Conservation (phyloP, 2,113 vertebrate genomes). For the Lipophrys pholis region DNA sequence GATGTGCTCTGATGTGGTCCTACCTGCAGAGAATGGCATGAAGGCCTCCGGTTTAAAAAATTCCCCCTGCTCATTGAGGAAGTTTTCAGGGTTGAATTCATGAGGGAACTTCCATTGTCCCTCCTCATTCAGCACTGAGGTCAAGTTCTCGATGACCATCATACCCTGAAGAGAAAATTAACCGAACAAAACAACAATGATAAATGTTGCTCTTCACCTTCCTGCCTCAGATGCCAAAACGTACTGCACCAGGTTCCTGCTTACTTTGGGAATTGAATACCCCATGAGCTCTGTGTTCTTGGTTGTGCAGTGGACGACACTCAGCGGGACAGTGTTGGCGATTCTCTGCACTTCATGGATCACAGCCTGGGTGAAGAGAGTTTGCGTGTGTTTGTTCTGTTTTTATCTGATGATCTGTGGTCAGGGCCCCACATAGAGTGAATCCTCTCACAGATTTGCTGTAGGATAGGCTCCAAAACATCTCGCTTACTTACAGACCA, state of each 20-base stretch:
- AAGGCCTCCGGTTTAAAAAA: constrained; percentile 79
- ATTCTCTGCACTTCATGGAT: constrained; percentile 79
- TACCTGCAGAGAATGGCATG: constrained; percentile 74
- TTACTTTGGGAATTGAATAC: constrained; percentile 77
- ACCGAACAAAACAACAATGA: neutral
- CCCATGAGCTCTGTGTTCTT: constrained; percentile 76
- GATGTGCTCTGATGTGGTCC: neutral
- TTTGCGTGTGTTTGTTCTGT: too few relatives aligned
- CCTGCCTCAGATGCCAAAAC: neutral
- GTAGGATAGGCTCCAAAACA: too few relatives aligned
- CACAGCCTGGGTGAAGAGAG: constrained; percentile 63
- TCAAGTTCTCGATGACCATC: constrained; percentile 68
- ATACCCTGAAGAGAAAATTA: constrained; percentile 62
- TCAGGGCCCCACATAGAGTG: neutral
- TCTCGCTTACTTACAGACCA: too few relatives aligned
- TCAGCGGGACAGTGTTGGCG: constrained; percentile 72
- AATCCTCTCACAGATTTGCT: too few relatives aligned
- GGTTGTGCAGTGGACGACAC: constrained; percentile 67
- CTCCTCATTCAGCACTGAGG: constrained; percentile 68
- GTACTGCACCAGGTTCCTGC: neutral
- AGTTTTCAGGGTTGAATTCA: constrained; percentile 80
- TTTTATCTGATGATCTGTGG: too few relatives aligned
- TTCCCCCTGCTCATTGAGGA: constrained; percentile 73
- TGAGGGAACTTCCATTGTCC: constrained; percentile 78
- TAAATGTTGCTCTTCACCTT: neutral